These are phyloP conservation scores for Andrena flavipes DNA, from an alignment of 2,888 invertebrate genomes.

Conservation along the genomic window DNA sequence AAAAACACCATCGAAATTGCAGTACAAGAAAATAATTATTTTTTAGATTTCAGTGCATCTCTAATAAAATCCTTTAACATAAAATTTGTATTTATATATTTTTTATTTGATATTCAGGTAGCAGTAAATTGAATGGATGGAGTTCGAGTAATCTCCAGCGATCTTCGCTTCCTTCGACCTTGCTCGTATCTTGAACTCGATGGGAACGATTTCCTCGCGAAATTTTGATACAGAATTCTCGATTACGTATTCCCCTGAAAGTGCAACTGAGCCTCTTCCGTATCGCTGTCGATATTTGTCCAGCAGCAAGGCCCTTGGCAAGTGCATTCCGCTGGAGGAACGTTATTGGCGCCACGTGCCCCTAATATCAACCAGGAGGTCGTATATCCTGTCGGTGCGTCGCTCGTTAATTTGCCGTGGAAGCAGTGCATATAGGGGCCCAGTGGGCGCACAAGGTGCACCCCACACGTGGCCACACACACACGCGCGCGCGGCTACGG, in stretches of 20 bases:
- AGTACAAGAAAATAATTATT: too few relatives aligned
- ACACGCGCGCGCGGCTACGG: conserved; percentile 14
- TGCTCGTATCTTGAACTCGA: neutral
- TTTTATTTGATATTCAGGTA: too few relatives aligned
- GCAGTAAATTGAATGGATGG: too few relatives aligned
- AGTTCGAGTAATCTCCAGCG: too few relatives aligned
- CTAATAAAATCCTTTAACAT: too few relatives aligned
- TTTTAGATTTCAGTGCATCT: too few relatives aligned
- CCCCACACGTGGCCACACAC: conserved; percentile 61
- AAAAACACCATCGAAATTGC: too few relatives aligned
- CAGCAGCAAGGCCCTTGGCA: conserved; percentile 11
- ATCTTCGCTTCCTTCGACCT: neutral
- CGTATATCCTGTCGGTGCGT: conserved; percentile 65
- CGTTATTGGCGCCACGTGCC: conserved; percentile 68
- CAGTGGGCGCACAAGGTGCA: conserved; percentile 65
- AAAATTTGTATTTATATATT: too few relatives aligned
- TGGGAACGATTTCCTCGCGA: neutral
- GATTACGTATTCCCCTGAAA: neutral
- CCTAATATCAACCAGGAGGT: conserved; percentile 64
- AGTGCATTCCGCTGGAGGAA: conserved; percentile 41
- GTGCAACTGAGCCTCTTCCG: too few relatives aligned
- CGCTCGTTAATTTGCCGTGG: conserved; percentile 72
- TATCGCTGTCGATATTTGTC: neutral
- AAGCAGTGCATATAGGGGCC: conserved; percentile 62
- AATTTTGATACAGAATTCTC: neutral